Conservation (phyloP, 1,140 invertebrate genomes). For the Pseudomyrmex gracilis region DNA sequence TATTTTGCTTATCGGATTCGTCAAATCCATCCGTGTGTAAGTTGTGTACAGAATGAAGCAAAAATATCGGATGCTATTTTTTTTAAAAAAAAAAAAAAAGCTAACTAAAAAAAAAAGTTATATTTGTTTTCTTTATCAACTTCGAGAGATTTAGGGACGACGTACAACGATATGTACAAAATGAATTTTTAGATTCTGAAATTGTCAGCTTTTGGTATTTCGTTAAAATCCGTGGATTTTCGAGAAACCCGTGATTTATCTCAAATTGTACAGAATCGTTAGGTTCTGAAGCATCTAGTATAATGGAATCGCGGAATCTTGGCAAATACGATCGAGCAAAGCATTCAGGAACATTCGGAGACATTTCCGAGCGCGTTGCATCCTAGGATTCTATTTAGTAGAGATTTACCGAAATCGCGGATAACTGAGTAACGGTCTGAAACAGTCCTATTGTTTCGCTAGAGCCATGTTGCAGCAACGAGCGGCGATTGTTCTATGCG, state of each 20-base stretch:
- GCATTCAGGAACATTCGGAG: constrained; percentile 47
- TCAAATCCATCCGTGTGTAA: background rate
- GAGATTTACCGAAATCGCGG: constrained; percentile 56
- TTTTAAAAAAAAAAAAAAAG: background rate
- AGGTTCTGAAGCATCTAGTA: constrained; percentile 40
- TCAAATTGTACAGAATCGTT: background rate
- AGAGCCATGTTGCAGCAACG: constrained; percentile 17
- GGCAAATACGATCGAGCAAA: constrained; percentile 52
- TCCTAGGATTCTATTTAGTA: constrained; percentile 53
- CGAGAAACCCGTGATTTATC: background rate
- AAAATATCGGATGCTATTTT: background rate
- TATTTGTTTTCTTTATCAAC: background rate
- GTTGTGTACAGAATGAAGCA: background rate
- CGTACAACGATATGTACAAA: background rate
- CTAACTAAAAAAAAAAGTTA: background rate
- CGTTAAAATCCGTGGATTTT: constrained; percentile 7
- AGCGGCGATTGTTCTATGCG: constrained; percentile 47
- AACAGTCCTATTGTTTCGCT: constrained; percentile 54
- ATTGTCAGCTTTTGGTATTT: background rate
- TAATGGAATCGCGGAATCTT: constrained; percentile 27
- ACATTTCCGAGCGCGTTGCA: constrained; percentile 51
- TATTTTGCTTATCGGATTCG: constrained; percentile 15
- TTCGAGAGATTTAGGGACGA: background rate
- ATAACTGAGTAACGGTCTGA: constrained; percentile 59
- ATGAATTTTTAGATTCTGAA: background rate